These are phyloP conservation scores for Anoplophora glabripennis DNA, from an alignment of 1,140 invertebrate genomes.

Conservation along the genomic window DNA sequence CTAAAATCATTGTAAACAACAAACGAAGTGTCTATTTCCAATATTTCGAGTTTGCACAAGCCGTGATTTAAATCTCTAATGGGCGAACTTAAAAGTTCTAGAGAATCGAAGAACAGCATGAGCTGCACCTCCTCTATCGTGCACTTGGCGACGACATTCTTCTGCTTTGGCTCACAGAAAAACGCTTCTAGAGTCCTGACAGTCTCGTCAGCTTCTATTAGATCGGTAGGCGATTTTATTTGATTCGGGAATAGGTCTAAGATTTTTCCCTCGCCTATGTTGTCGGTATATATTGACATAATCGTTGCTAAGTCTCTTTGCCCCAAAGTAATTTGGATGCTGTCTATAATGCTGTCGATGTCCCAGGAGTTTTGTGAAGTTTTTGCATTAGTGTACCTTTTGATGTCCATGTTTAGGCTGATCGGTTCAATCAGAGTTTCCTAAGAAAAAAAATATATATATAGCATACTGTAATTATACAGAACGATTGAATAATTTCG, in stretches of 20 bases:
- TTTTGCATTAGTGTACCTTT: slow-evolving; percentile 58
- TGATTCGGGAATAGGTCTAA: slow-evolving; percentile 43
- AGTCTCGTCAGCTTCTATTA: slow-evolving; percentile 54
- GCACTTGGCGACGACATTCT: slow-evolving; percentile 58
- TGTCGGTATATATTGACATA: slow-evolving; percentile 65
- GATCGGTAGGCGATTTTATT: slow-evolving; percentile 25
- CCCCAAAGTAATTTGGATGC: slow-evolving; percentile 65
- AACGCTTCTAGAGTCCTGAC: slow-evolving; percentile 73
- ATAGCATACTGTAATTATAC: too few species aligned
- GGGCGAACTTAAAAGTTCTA: slow-evolving; percentile 72
- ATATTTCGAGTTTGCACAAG: slow-evolving; percentile 67
- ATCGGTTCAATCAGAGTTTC: slow-evolving; percentile 76
- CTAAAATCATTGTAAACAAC: slow-evolving; percentile 70
- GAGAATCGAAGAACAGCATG: slow-evolving; percentile 69
- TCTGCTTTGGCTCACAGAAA: slow-evolving; percentile 64
- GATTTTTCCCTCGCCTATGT: slow-evolving; percentile 51
- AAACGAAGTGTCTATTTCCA: slow-evolving; percentile 63
- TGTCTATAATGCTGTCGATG: slow-evolving; percentile 65
- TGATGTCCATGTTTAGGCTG: slow-evolving; percentile 69
- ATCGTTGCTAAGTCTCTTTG: slow-evolving; percentile 70
- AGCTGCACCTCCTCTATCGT: slow-evolving; percentile 63
- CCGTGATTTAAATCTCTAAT: slow-evolving; percentile 70
- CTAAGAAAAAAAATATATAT: too few species aligned
- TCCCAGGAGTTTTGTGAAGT: slow-evolving; percentile 56
- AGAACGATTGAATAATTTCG: too few species aligned